Conservation (phyloP, 1,140 invertebrate genomes). For the Diabrotica virgifera region DNA sequence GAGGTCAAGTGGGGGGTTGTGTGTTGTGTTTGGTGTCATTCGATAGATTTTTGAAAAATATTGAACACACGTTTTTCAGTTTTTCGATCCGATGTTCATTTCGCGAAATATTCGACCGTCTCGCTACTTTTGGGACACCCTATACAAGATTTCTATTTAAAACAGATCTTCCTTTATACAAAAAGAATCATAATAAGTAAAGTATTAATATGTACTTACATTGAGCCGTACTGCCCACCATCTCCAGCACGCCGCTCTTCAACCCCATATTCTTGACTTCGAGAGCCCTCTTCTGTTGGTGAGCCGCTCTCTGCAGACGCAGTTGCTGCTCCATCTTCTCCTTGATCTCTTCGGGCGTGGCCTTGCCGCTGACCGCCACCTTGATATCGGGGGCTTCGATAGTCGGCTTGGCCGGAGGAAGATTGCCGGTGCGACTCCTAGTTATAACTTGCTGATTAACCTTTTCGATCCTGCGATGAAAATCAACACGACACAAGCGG, state of each 20-base stretch:
- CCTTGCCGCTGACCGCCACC: conserved; percentile 54
- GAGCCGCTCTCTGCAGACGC: conserved; percentile 77
- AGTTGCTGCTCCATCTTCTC: conserved; percentile 89
- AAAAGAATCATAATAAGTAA: not conserved
- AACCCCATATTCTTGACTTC: conserved; percentile 56
- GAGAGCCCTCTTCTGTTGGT: conserved; percentile 78
- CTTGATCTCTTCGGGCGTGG: conserved; percentile 77
- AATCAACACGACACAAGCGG: conserved; percentile 47
- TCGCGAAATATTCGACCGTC: too few species aligned
- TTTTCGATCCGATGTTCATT: too few species aligned
- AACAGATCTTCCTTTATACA: not conserved
- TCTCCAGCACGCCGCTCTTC: conserved; percentile 53
- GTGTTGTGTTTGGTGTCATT: too few species aligned
- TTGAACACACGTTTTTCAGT: too few species aligned
- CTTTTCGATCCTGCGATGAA: conserved; percentile 58
- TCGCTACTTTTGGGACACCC: too few species aligned
- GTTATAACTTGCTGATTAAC: conserved; percentile 68
- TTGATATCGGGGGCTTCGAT: conserved; percentile 32
- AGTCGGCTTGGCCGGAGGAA: conserved; percentile 53
- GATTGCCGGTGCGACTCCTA: conserved; percentile 68
- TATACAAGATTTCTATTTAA: not conserved
- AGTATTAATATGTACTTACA: conserved; percentile 42
- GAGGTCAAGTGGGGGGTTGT: too few species aligned
- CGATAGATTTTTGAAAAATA: too few species aligned
- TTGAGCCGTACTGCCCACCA: conserved; percentile 53